phyloP scores from a whole-genome alignment of 1,140 invertebrate genomes.

The Galleria mellonella region DNA sequence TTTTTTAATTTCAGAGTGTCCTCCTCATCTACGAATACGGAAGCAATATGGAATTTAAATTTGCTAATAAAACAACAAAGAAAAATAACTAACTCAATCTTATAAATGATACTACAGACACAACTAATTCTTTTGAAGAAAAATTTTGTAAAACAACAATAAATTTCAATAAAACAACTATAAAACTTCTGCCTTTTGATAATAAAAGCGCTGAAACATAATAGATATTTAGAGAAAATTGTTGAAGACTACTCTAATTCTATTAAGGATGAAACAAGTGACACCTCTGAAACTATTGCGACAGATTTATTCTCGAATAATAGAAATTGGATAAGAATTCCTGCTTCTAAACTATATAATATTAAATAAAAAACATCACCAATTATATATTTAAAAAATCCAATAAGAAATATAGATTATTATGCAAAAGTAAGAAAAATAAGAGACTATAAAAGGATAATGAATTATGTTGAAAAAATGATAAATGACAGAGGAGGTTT shows the following conservation, averaged over 20 bases:
- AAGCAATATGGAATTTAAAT: conserved; percentile 7
- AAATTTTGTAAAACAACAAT: conserved; percentile 31
- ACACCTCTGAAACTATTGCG: conserved; percentile 22
- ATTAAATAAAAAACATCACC: conserved; percentile 49
- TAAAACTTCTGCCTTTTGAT: conserved; percentile 43
- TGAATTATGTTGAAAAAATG: conserved; percentile 51
- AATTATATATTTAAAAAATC: conserved; percentile 34
- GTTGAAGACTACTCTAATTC: conserved; percentile 26
- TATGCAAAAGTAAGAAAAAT: conserved; percentile 46
- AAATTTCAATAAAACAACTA: conserved; percentile 33
- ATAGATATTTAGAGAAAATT: conserved; percentile 32
- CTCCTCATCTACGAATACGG: conserved; percentile 48
- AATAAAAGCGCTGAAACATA: conserved; percentile 43
- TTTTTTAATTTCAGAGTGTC: conserved; percentile 38
- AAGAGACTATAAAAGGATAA: conserved; percentile 42
- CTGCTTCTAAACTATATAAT: conserved; percentile 32
- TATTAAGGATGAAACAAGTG: conserved; percentile 13
- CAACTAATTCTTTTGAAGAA: conserved; percentile 20
- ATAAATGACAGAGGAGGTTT: conserved; percentile 34
- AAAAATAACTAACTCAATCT: conserved; percentile 36
- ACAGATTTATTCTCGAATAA: conserved; percentile 33
- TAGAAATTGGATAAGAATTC: conserved; percentile 41
- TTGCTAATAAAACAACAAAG: conserved; percentile 14
- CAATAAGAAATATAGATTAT: conserved; percentile 33
- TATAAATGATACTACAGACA: conserved; percentile 32